Base-by-base conservation (phyloP, 2,888 invertebrate genomes). In the Pollenia labialis region DNA sequence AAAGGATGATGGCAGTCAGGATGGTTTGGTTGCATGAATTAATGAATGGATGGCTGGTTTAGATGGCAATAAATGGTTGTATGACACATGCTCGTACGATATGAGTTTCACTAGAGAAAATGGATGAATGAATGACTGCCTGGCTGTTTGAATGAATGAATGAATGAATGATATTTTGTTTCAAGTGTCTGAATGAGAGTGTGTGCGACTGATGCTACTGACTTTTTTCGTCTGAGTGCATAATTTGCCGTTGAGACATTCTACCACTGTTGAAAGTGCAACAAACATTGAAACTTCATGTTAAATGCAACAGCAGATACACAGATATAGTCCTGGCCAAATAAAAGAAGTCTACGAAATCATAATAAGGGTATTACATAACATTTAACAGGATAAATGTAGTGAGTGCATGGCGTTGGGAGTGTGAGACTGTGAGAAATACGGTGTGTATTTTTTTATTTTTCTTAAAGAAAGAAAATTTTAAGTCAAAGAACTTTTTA, bases 141-240 rank as follows among this genome's bases (percentile, higher is more conserved):
- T 56, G 50, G 2, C 42, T 69, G 50, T 66, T 46, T 46, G 14
- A 23, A 23, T 62, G 18, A 40, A n/a, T n/a, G 60, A 44, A 77
- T 81, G 77, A 81, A 76, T 60, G 76, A 62, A 62, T 9, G 76
- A 64, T 46, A 46, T 32, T 54, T 58, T 40, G 9, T 62, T 62
- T 48, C 56, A 18, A 62, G n/a, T 50, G 50, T 44, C 54, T 77
- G 46, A 32, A 66, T 48, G 58, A 77, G 76, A 60, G 68, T 82
- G 79, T 58, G 90, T 66, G 56, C 60, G 54, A 60, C 44, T 79
- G 50, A 76, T 74, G 60, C 91, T 88, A 90, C 92, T 91, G 91
- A 90, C 91, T 91, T 92, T 32, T 91, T 90, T 91, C 72, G 84
- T 81, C 81, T 84, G 87, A 84, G 87, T 87, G 87, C 76, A 87